Evolutionary conservation across 2,888 invertebrate genomes (phyloP).

Genomic region (Orthonychiurus folsomi): DNA sequence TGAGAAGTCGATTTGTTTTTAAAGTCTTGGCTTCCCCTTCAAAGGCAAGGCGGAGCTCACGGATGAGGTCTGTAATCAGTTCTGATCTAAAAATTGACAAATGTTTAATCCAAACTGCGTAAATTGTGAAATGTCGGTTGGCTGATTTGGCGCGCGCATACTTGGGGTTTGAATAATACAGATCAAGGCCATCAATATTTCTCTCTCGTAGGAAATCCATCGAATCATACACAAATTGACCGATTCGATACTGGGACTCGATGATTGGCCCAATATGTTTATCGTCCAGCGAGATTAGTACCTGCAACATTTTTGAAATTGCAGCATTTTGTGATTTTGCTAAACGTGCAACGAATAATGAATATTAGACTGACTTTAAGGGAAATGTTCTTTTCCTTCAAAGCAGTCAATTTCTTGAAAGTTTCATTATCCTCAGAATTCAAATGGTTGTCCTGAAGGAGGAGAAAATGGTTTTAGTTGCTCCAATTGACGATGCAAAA

Average conservation of each 20-base stretch:
- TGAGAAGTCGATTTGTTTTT: constrained; percentile 64
- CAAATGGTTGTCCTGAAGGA: constrained; percentile 59
- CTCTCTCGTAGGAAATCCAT: constrained; percentile 84
- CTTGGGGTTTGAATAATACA: constrained; percentile 66
- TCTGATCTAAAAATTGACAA: no score
- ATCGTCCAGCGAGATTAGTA: constrained; percentile 58
- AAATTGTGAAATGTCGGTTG: constrained; percentile 7
- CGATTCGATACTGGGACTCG: constrained; percentile 93
- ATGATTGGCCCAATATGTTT: no score
- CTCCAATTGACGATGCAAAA: no score
- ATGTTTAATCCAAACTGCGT: constrained; percentile 4
- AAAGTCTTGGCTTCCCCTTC: constrained; percentile 86
- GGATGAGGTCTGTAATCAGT: constrained; percentile 68
- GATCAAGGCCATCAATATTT: constrained; percentile 84
- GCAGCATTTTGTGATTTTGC: neutral
- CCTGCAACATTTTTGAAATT: constrained; percentile 6
- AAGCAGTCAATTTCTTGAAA: constrained; percentile 72
- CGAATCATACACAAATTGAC: constrained; percentile 88
- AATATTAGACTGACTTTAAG: constrained; percentile 67
- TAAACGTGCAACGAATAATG: neutral
- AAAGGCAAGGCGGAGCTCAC: constrained; percentile 80
- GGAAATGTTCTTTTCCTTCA: constrained; percentile 79
- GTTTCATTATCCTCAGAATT: constrained; percentile 67
- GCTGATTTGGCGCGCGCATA: neutral
- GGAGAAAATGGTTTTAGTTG: no score